Percentiles rank a stretch among this genome's conserved stretches.
phyloP scores from a whole-genome alignment of 2,113 vertebrate genomes.

The Indri indri region DNA sequence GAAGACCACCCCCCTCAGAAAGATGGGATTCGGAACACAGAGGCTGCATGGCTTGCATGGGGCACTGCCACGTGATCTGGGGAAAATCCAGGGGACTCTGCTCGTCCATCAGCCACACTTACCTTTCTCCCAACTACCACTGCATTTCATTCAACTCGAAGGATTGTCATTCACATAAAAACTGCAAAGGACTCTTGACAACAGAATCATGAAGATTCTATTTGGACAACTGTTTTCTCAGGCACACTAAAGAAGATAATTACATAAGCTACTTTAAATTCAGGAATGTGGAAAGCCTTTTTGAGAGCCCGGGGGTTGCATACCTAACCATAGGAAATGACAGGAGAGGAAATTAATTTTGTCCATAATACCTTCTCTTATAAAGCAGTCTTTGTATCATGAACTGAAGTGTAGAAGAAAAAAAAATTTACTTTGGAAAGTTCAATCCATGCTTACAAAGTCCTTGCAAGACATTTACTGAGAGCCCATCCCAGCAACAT shows the following conservation, averaged over 20 bases:
- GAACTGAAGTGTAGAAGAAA: not conserved
- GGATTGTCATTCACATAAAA: not conserved
- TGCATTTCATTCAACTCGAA: not conserved
- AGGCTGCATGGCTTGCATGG: not conserved
- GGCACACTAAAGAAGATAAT: constrained; percentile 46
- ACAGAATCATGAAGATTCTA: not conserved
- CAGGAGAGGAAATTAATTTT: constrained; percentile 26
- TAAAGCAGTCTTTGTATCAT: not conserved
- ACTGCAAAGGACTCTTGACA: not conserved
- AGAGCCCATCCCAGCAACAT: not conserved
- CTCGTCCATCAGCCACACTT: not conserved
- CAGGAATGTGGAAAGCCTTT: constrained; percentile 59
- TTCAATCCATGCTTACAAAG: not conserved
- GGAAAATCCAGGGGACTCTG: not conserved
- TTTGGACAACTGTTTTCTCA: constrained; percentile 27
- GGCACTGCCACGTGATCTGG: accelerated
- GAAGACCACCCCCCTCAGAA: not conserved
- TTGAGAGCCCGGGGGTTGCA: not conserved
- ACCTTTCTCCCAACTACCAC: no score
- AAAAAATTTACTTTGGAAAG: constrained; percentile 1
- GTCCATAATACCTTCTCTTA: constrained; percentile 9
- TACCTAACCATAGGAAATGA: constrained; percentile 56
- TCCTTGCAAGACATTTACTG: not conserved
- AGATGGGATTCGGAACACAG: not conserved
- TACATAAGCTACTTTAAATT: constrained; percentile 68